phyloP scores from a whole-genome alignment of 2,888 invertebrate genomes.

The Melanophora roralis region DNA sequence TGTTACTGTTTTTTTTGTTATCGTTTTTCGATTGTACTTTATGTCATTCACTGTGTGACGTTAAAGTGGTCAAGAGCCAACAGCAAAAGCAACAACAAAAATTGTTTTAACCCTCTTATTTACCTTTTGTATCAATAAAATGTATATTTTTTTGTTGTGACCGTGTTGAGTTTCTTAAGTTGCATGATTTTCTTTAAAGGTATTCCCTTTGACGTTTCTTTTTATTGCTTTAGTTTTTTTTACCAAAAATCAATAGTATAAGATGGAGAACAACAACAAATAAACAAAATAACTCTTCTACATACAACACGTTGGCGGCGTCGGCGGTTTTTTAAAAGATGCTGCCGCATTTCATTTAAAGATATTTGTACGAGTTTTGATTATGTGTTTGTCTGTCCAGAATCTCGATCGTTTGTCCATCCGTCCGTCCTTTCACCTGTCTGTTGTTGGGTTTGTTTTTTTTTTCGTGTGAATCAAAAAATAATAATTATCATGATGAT shows the following conservation, averaged over 20 bases:
- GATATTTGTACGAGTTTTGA: constrained; percentile 49
- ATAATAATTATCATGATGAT: constrained; percentile 47
- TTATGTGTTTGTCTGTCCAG: constrained; percentile 41
- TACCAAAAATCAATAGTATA: constrained; percentile 26
- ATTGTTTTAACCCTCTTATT: constrained; percentile 27
- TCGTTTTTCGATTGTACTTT: constrained; percentile 61
- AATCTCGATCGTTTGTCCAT: not conserved
- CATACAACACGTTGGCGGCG: constrained; percentile 61
- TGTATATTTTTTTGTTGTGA: constrained; percentile 17
- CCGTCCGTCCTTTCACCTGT: not conserved
- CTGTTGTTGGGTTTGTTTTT: constrained; percentile 43
- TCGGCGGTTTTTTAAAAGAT: constrained; percentile 66
- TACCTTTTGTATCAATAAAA: not conserved
- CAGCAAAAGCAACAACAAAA: not conserved
- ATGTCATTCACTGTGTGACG: constrained; percentile 61
- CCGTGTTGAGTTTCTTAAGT: not conserved
- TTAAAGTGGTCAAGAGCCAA: constrained; percentile 55
- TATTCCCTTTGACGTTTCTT: constrained; percentile 58
- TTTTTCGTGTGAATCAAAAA: constrained; percentile 31
- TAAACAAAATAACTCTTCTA: constrained; percentile 28
- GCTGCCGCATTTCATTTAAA: constrained; percentile 60
- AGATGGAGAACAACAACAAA: constrained; percentile 5
- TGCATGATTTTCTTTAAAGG: constrained; percentile 47
- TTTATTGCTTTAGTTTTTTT: constrained; percentile 44
- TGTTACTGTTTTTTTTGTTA: constrained; percentile 54